These are phyloP conservation scores for Cirrhinus mrigala DNA, from an alignment of 2,797 vertebrate genomes.

Conservation along the genomic window DNA sequence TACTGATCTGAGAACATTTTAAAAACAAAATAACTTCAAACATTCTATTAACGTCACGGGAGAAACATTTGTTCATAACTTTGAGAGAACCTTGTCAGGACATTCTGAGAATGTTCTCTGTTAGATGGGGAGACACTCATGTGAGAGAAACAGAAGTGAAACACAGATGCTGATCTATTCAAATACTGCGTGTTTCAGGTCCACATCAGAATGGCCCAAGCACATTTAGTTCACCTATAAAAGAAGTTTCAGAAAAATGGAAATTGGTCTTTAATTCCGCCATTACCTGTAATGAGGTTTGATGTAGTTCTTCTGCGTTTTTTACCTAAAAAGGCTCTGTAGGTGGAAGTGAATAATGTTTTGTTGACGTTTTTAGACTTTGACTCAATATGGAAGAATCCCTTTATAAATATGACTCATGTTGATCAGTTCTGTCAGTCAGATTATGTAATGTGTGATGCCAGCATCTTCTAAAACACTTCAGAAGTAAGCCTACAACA, in stretches of 20 bases:
- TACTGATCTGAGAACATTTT: too few relatives aligned
- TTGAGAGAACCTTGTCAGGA: too few relatives aligned
- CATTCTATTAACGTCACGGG: neutral
- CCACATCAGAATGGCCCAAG: neutral
- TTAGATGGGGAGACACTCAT: neutral
- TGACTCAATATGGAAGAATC: neutral
- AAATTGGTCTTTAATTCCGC: neutral
- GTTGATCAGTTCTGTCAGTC: neutral
- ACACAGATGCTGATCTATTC: neutral
- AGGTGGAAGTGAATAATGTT: neutral
- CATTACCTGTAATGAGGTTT: neutral
- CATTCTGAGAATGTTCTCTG: too few relatives aligned
- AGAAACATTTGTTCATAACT: neutral
- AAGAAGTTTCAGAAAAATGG: too few relatives aligned
- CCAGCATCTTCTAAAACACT: neutral
- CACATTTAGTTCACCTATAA: neutral
- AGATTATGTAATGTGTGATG: neutral
- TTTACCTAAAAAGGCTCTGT: neutral
- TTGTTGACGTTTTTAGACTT: neutral
- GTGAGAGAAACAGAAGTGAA: slow-evolving; percentile 7
- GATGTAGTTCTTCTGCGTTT: neutral
- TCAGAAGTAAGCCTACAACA: neutral
- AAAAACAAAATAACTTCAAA: neutral
- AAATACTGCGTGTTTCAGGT: neutral
- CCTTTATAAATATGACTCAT: neutral